Conservation (phyloP, 2,888 invertebrate species). For the Dryobota labecula region DNA sequence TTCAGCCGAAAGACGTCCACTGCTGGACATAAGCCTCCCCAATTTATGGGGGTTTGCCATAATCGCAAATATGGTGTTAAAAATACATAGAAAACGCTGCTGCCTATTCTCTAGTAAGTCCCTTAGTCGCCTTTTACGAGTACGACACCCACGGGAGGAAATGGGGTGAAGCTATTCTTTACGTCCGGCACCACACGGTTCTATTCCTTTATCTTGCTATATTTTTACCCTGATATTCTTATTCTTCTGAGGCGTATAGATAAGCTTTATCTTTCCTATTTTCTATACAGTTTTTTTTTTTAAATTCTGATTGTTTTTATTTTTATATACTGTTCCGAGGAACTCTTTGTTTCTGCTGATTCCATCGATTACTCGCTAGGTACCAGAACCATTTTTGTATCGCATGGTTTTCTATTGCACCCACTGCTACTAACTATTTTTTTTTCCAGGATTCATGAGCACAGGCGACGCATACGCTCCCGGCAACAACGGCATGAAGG, state of each 20-base stretch:
- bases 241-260: neutral
- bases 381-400: neutral
- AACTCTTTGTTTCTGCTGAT: neutral
- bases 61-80: too few species aligned
- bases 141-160: too few species aligned
- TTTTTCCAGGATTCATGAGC: slow-evolving; percentile 90
- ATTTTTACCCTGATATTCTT: neutral
- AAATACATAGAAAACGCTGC: too few species aligned
- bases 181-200: too few species aligned
- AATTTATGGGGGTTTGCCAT: too few species aligned
- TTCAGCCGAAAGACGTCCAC: too few species aligned
- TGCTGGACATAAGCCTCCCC: too few species aligned
- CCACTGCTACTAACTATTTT: neutral
- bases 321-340: neutral
- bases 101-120: too few species aligned
- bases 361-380: neutral
- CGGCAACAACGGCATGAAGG: slow-evolving; percentile 93
- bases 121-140: too few species aligned
- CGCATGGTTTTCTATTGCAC: neutral
- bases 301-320: neutral
- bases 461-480: slow-evolving; percentile 92
- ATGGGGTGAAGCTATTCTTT: too few species aligned
- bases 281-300: neutral
- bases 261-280: neutral
- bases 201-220: neutral